Conservation (phyloP, 2,113 vertebrate genomes). For the Macroglossus sobrinus region DNA sequence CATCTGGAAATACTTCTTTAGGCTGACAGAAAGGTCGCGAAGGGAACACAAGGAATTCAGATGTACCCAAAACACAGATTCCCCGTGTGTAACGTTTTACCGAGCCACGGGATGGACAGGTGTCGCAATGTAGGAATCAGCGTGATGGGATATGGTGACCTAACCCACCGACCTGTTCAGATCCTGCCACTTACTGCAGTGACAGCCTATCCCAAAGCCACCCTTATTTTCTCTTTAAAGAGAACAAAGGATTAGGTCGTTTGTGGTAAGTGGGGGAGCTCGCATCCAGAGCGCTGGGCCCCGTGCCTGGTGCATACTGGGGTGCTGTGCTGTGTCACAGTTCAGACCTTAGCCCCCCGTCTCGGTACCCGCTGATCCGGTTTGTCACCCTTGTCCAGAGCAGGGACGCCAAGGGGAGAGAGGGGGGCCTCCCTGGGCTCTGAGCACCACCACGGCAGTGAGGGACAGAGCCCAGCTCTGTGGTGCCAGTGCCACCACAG, state of each 20-base stretch:
- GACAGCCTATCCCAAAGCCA: not conserved
- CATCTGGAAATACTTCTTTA: not conserved
- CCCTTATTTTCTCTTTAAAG: not conserved
- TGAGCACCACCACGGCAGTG: not conserved
- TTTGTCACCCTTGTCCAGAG: not conserved
- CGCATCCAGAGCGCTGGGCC: not conserved
- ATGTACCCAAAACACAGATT: not conserved
- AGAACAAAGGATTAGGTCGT: not conserved
- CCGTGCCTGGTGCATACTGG: not conserved
- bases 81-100: not conserved
- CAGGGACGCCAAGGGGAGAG: not conserved
- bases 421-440: not conserved
- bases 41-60: not conserved
- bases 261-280: not conserved
- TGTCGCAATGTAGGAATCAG: not conserved
- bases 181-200: not conserved
- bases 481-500: accelerated
- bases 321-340: not conserved
- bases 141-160: accelerated
- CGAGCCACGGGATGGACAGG: too few relatives aligned
- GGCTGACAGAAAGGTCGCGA: not conserved
- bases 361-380: not conserved
- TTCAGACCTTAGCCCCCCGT: too few relatives aligned
- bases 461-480: not conserved
- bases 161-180: not conserved